phyloP scores from a whole-genome alignment of 2,797 vertebrate genomes.

The Taeniopygia guttata region DNA sequence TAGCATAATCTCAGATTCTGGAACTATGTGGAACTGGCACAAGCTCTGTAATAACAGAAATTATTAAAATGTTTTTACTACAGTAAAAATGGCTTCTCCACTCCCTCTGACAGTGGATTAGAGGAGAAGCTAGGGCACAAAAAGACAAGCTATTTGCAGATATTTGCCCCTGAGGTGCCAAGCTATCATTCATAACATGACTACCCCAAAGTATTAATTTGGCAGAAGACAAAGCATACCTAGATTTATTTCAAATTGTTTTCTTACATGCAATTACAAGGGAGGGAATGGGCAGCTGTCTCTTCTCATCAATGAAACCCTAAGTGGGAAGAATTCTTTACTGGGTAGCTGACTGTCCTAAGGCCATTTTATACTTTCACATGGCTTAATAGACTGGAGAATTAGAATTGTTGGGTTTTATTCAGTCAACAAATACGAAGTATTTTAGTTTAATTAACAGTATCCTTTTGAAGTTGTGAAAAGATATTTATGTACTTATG shows the following conservation, averaged over 20 bases:
- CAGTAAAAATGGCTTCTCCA: neutral
- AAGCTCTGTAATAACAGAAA: neutral
- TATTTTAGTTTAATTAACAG: conserved; percentile 4
- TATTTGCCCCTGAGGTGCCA: neutral
- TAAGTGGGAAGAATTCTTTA: neutral
- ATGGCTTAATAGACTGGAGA: neutral
- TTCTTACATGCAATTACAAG: neutral
- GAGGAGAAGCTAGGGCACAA: neutral
- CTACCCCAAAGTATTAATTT: neutral
- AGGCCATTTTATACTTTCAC: neutral
- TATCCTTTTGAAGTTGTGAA: neutral
- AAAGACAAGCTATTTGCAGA: neutral
- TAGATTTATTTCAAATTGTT: neutral
- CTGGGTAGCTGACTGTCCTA: neutral
- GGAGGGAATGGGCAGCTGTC: neutral
- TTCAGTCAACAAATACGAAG: neutral
- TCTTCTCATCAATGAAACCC: neutral
- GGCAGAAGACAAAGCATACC: neutral
- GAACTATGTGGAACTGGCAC: neutral
- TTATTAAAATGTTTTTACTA: neutral
- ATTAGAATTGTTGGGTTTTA: neutral
- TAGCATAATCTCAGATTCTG: neutral
- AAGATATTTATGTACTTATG: neutral
- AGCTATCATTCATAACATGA: neutral
- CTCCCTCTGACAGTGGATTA: neutral